Percentiles rank a stretch among this genome's conserved stretches.
phyloP scores from a whole-genome alignment of 2,888 invertebrate species.

The Exephanes ischioxanthus region DNA sequence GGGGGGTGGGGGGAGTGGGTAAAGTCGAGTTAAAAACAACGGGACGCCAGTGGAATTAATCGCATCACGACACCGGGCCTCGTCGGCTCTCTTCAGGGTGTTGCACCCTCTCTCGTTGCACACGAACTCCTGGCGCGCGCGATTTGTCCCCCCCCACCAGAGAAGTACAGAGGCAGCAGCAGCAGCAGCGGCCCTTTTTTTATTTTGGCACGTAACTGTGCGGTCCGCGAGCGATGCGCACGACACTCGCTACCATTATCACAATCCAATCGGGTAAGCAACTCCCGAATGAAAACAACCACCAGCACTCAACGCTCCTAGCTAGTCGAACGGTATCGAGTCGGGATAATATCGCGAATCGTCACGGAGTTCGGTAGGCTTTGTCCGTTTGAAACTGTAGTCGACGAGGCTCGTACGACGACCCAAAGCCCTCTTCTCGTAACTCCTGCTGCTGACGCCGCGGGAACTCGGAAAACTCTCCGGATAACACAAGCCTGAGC shows the following conservation, averaged over 20 bases:
- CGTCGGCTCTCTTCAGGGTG: constrained; percentile 16
- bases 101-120: constrained; percentile 35
- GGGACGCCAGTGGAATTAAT: constrained; percentile 11
- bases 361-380: neutral
- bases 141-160: constrained; percentile 40
- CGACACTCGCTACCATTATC: constrained; percentile 60
- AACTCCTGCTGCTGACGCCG: constrained; percentile 58
- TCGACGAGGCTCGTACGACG: constrained; percentile 54
- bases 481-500: constrained; percentile 42
- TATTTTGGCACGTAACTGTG: constrained; percentile 39
- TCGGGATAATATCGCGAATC: neutral
- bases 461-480: constrained; percentile 64
- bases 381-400: neutral
- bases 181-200: constrained; percentile 8
- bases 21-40: constrained; percentile 30
- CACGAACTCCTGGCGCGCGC: constrained; percentile 64
- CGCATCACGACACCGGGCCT: constrained; percentile 31
- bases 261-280: constrained; percentile 47
- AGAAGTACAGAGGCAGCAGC: neutral
- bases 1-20: constrained; percentile 8
- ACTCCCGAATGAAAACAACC: constrained; percentile 66
- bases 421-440: constrained; percentile 46
- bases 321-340: neutral
- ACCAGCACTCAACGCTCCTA: constrained; percentile 52
- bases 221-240: constrained; percentile 44